These are phyloP conservation scores for Andrena camellia DNA, from an alignment of 2,888 invertebrate genomes.

Conservation along the genomic window DNA sequence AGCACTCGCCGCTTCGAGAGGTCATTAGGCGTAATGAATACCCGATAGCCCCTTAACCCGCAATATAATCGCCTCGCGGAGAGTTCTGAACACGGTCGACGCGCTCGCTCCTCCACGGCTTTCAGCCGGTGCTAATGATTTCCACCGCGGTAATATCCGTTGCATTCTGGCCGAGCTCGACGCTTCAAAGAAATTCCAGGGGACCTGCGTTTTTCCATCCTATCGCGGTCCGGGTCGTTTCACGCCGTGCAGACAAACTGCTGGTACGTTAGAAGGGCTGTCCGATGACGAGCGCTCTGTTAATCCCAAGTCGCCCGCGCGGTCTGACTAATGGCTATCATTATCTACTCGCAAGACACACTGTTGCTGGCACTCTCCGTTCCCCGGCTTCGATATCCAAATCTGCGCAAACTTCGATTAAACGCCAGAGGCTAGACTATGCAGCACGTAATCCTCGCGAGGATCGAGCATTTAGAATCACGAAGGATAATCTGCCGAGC, in stretches of 20 bases:
- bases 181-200: constrained; percentile 11
- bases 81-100: constrained; percentile 55
- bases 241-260: neutral
- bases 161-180: constrained; percentile 2
- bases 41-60: constrained; percentile 72
- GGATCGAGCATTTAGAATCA: no score
- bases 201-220: constrained; percentile 2
- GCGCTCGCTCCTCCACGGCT: constrained; percentile 31
- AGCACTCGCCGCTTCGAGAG: constrained; percentile 69
- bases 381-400: no score
- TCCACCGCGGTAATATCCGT: constrained; percentile 48
- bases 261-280: neutral
- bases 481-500: neutral
- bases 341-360: no score
- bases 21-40: constrained; percentile 75
- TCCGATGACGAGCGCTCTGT: no score
- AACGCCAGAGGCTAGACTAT: no score
- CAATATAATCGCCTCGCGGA: constrained; percentile 68
- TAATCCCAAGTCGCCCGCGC: no score
- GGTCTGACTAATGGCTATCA: no score
- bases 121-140: constrained; percentile 63
- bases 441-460: no score
- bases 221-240: constrained; percentile 32
- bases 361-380: no score
- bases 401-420: no score